Conservation (phyloP, 1,140 invertebrate species). For the Stegodyphus mimosarum region DNA sequence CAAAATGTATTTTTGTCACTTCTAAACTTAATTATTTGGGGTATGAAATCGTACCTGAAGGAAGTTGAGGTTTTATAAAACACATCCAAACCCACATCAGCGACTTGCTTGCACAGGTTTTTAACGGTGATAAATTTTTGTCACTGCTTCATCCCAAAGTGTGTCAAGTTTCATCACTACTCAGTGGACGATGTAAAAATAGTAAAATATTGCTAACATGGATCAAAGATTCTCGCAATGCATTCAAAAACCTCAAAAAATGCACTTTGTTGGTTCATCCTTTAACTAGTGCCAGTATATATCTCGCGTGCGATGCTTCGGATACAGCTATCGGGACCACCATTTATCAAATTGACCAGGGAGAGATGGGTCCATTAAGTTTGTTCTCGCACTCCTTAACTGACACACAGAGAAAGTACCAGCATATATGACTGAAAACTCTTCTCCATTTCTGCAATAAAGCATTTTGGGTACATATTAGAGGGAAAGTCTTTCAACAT, state of each 20-base stretch:
- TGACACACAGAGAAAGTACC: constrained; percentile 14
- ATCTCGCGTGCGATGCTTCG: constrained; percentile 57
- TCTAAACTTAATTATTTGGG: constrained; percentile 55
- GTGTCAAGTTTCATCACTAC: constrained; percentile 21
- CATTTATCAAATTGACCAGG: constrained; percentile 46
- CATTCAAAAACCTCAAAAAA: constrained; percentile 68
- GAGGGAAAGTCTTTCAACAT: constrained; percentile 66
- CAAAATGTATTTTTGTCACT: neutral
- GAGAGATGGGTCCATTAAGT: constrained; percentile 52
- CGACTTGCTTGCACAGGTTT: constrained; percentile 65
- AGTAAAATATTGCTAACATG: constrained; percentile 51
- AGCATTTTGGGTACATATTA: constrained; percentile 68
- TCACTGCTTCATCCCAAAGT: constrained; percentile 37
- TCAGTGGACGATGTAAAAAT: constrained; percentile 16
- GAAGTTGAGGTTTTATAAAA: constrained; percentile 51
- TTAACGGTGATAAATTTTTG: constrained; percentile 69
- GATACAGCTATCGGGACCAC: constrained; percentile 49
- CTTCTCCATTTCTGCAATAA: constrained; percentile 68
- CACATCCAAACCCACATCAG: constrained; percentile 64
- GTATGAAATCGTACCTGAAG: constrained; percentile 29
- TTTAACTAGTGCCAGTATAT: constrained; percentile 4
- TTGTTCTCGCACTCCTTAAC: constrained; percentile 14
- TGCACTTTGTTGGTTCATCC: constrained; percentile 62
- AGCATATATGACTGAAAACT: constrained; percentile 66
- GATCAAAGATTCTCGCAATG: constrained; percentile 60